Evolutionary conservation across 2,888 invertebrate genomes (phyloP).

Genomic region (Zaprionus bogoriensis): DNA sequence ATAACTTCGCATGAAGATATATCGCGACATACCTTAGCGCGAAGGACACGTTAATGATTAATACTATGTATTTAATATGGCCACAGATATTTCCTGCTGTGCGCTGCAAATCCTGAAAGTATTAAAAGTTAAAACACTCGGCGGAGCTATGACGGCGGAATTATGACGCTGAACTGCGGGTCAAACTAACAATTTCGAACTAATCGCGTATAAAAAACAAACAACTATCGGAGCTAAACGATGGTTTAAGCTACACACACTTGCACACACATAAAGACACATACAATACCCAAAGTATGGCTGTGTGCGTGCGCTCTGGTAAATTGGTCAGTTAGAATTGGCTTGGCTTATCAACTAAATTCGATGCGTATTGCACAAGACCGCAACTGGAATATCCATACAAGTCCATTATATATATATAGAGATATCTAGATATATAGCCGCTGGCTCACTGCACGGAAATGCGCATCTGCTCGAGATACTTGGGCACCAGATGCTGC

Average conservation of each 20-base stretch:
- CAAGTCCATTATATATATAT: neutral
- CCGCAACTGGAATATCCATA: constrained; percentile 34
- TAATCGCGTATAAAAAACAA: neutral
- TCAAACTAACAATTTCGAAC: constrained; percentile 20
- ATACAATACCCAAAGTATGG: neutral
- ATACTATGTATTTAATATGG: too few species aligned
- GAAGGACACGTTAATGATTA: too few species aligned
- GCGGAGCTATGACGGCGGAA: too few species aligned
- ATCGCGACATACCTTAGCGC: too few species aligned
- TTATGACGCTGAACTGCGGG: too few species aligned
- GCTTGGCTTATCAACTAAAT: constrained; percentile 56
- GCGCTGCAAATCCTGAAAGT: too few species aligned
- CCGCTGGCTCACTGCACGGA: constrained; percentile 37
- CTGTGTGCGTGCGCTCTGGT: constrained; percentile 12
- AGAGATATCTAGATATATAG: neutral
- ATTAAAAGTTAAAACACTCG: too few species aligned
- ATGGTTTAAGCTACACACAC: constrained; percentile 1
- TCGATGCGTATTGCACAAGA: constrained; percentile 57
- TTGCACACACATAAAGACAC: neutral
- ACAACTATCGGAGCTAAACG: neutral
- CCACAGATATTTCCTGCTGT: too few species aligned
- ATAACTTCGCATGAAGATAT: too few species aligned
- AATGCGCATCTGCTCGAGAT: constrained; percentile 80
- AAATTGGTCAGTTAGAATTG: constrained; percentile 48
- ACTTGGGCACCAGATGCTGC: constrained; percentile 82